Percentiles rank a stretch among this genome's conserved stretches.
Evolutionary conservation across 2,888 invertebrate species (phyloP).

Genomic region (Creontiades dilutus): DNA sequence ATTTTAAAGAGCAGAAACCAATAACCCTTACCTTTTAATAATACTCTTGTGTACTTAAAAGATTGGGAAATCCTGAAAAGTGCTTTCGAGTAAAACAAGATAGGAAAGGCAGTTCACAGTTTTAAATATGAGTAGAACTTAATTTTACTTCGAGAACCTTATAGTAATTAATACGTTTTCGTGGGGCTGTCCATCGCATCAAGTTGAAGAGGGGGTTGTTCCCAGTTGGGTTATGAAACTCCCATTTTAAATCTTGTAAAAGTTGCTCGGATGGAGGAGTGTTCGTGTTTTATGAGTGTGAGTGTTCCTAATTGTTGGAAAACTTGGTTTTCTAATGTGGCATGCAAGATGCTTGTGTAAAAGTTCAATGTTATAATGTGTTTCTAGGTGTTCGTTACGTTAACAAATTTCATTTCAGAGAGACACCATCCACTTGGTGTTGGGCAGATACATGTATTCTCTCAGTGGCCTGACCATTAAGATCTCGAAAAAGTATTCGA

Average conservation of each 20-base stretch:
- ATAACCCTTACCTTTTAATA: conserved; percentile 64
- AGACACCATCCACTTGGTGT: too few species aligned
- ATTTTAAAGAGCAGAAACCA: conserved; percentile 51
- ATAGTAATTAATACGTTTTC: conserved; percentile 35
- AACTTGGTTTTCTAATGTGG: too few species aligned
- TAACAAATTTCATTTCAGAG: too few species aligned
- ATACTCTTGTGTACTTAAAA: conserved; percentile 59
- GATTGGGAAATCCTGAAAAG: conserved; percentile 64
- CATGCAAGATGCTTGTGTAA: too few species aligned
- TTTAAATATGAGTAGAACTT: conserved; percentile 26
- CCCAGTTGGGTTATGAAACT: not conserved
- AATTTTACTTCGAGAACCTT: conserved; percentile 51
- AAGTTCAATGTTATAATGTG: too few species aligned
- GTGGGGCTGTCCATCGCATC: conserved; percentile 9
- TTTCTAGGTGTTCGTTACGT: too few species aligned
- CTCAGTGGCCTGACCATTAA: too few species aligned
- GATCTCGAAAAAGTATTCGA: too few species aligned
- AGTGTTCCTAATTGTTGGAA: not conserved
- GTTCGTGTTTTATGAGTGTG: not conserved
- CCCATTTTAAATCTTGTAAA: not conserved
- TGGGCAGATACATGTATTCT: too few species aligned
- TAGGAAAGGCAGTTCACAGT: conserved; percentile 71
- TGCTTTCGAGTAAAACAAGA: conserved; percentile 65
- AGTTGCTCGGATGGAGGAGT: conserved; percentile 7
- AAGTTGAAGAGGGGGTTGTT: not conserved